These are phyloP conservation scores for Apis dorsata DNA, from an alignment of 1,140 invertebrate genomes.

Conservation along the genomic window DNA sequence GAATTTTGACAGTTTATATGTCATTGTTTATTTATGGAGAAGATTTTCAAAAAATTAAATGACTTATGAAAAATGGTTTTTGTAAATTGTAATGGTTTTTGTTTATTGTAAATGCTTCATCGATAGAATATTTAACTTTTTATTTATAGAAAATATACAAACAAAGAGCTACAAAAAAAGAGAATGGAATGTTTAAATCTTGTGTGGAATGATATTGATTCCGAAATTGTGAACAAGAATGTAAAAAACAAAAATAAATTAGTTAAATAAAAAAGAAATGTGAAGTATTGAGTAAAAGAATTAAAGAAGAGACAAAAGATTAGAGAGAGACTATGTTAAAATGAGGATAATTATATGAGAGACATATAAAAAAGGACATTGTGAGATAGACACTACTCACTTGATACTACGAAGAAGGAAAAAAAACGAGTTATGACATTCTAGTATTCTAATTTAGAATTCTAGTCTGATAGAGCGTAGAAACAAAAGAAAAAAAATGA, in stretches of 20 bases:
- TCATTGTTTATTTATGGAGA: not conserved
- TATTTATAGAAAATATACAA: not conserved
- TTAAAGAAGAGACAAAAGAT: conserved; percentile 5
- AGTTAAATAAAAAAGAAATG: too few species aligned
- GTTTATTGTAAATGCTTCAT: too few species aligned
- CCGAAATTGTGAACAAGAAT: not conserved
- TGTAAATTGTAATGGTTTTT: too few species aligned
- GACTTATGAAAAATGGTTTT: not conserved
- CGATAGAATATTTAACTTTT: conserved; percentile 1
- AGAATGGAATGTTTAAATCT: conserved; percentile 21
- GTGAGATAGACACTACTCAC: not conserved
- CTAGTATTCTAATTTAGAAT: not conserved
- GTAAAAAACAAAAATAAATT: not conserved
- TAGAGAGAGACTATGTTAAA: not conserved
- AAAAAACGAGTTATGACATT: not conserved
- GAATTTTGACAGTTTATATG: too few species aligned
- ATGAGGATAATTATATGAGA: not conserved
- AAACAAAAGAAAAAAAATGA: conserved; percentile 36
- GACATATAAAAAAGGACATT: conserved; percentile 5
- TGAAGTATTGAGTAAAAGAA: not conserved
- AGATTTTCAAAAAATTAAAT: not conserved
- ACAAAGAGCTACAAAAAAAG: not conserved
- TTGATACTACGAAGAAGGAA: not conserved
- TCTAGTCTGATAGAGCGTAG: not conserved
- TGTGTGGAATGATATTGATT: not conserved